Conservation (phyloP, 2,888 invertebrate genomes). For the Chymomyza procnemis region DNA sequence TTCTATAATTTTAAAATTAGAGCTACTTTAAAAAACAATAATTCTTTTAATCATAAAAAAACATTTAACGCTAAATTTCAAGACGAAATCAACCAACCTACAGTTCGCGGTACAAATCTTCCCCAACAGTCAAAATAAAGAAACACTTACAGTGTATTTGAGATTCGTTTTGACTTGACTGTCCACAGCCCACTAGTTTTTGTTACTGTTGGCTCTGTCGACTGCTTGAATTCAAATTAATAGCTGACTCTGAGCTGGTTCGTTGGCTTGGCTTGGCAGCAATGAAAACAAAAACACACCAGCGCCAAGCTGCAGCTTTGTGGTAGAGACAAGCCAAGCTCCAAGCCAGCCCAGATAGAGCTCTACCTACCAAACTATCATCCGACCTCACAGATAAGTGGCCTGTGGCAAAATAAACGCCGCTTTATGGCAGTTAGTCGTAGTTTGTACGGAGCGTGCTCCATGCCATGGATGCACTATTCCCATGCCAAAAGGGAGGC, state of each 20-base stretch:
- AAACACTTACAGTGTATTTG: no score
- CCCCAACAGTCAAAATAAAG: no score
- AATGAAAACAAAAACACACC: slow-evolving; percentile 65
- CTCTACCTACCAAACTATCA: slow-evolving; percentile 8
- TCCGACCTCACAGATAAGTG: slow-evolving; percentile 66
- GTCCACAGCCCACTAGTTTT: background rate
- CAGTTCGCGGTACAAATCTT: no score
- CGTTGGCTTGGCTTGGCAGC: slow-evolving; percentile 35
- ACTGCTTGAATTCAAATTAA: slow-evolving; percentile 76
- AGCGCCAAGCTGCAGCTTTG: background rate
- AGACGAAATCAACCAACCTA: no score
- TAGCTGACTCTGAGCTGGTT: slow-evolving; percentile 49
- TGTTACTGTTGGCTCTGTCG: slow-evolving; percentile 41
- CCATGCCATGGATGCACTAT: slow-evolving; percentile 39
- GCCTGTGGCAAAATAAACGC: slow-evolving; percentile 72
- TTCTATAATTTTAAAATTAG: no score
- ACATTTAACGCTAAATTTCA: no score
- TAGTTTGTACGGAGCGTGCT: slow-evolving; percentile 64
- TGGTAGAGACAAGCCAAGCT: slow-evolving; percentile 11
- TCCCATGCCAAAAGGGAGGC: slow-evolving; percentile 7
- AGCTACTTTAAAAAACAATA: no score
- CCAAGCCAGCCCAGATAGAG: slow-evolving; percentile 29
- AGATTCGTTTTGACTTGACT: no score
- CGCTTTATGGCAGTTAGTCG: slow-evolving; percentile 69
- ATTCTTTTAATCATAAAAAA: no score